These are phyloP conservation scores for Rhingia rostrata DNA, from an alignment of 2,888 invertebrate species.

Conservation along the genomic window DNA sequence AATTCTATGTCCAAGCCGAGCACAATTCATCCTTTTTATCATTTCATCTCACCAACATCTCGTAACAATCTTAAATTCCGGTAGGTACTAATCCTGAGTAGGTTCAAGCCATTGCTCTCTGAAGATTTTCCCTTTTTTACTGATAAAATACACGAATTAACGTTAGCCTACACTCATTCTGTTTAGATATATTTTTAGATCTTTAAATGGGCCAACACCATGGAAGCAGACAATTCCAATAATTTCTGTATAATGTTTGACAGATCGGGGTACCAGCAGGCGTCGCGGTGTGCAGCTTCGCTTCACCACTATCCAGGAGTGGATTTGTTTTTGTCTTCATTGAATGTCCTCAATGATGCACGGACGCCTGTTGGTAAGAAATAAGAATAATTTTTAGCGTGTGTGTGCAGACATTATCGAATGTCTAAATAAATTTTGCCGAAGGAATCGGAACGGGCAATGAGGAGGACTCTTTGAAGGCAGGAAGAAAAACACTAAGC, in stretches of 20 bases:
- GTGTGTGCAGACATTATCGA: conserved; percentile 11
- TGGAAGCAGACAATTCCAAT: conserved; percentile 2
- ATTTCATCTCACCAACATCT: too few species aligned
- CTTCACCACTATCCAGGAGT: background rate
- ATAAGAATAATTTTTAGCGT: background rate
- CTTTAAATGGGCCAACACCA: conserved; percentile 4
- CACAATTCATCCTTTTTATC: too few species aligned
- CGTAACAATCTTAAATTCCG: too few species aligned
- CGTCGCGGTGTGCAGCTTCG: background rate
- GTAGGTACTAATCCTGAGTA: too few species aligned
- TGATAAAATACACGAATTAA: background rate
- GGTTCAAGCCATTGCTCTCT: too few species aligned
- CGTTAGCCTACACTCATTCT: background rate
- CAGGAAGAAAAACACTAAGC: conserved; percentile 4
- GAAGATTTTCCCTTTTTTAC: background rate
- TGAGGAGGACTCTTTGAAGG: background rate
- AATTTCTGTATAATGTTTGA: conserved; percentile 17
- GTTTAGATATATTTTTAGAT: conserved; percentile 2
- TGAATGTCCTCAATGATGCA: conserved; percentile 11
- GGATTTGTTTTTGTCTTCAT: background rate
- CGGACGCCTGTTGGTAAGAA: conserved; percentile 1
- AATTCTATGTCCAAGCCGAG: too few species aligned
- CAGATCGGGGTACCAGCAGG: conserved; percentile 35
- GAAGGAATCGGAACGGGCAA: background rate
- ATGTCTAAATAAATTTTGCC: conserved; percentile 20